Percentiles rank a stretch among this genome's conserved stretches.
These are phyloP conservation scores for Drymodes brunneopygia DNA, from an alignment of 2,113 vertebrate species.

Conservation along the genomic window DNA sequence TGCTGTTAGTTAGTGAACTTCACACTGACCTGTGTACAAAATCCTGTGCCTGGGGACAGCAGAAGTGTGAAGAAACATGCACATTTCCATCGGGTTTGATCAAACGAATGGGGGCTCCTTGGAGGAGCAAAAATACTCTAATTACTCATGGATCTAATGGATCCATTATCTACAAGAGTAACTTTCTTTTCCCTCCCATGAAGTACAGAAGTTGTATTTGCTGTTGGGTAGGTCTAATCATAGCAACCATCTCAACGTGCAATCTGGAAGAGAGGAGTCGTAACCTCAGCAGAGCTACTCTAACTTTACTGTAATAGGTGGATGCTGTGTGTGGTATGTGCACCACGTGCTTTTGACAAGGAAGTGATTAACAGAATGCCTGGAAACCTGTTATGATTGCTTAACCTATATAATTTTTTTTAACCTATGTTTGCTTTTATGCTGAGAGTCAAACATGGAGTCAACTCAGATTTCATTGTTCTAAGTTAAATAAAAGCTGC, in stretches of 20 bases:
- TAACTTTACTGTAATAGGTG: background rate
- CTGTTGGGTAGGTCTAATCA: background rate
- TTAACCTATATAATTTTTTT: background rate
- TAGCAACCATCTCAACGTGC: background rate
- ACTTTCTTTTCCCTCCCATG: background rate
- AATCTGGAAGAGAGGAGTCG: background rate
- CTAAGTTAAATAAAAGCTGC: background rate
- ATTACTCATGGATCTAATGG: background rate
- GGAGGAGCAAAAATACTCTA: background rate
- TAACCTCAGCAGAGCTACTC: background rate
- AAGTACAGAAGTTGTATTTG: slow-evolving; percentile 3
- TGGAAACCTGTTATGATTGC: background rate
- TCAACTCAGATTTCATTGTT: background rate
- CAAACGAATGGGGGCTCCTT: background rate
- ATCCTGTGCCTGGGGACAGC: background rate
- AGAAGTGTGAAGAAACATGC: background rate
- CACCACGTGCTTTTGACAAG: background rate
- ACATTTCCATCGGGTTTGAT: background rate
- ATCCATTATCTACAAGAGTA: background rate
- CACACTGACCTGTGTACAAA: background rate
- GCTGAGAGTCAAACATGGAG: background rate
- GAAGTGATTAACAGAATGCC: slow-evolving; percentile 18
- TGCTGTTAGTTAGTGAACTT: background rate
- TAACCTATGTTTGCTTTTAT: background rate
- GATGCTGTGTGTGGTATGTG: background rate